Evolutionary conservation across 2,113 vertebrate genomes (phyloP).

Genomic region (Myotis lucifugus): DNA sequence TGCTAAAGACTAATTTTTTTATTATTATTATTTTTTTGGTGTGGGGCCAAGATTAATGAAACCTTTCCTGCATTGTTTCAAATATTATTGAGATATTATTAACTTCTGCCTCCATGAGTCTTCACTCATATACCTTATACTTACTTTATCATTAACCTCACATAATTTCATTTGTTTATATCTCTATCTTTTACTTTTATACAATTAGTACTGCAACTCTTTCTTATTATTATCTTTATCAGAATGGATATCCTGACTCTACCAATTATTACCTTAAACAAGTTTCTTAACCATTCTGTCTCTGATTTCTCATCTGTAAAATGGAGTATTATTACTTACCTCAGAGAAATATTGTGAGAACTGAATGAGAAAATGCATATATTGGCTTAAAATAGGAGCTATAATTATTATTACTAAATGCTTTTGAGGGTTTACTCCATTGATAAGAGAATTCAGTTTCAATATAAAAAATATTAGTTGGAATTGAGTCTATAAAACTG

Average conservation of each 20-base stretch:
- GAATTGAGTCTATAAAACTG: background rate
- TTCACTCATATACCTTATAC: background rate
- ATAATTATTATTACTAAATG: background rate
- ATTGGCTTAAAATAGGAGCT: background rate
- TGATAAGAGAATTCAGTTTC: background rate
- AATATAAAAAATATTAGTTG: background rate
- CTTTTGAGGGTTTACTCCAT: background rate
- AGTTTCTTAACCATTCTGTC: background rate
- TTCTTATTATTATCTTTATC: background rate
- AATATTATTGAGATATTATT: background rate
- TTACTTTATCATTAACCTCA: background rate
- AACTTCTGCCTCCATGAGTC: background rate
- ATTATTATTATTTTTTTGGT: background rate
- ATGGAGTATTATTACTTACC: background rate
- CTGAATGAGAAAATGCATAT: background rate
- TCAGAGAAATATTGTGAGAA: background rate
- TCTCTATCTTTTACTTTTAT: background rate
- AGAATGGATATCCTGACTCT: background rate
- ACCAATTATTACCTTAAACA: background rate
- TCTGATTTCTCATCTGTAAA: conserved; percentile 26
- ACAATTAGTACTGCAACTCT: background rate
- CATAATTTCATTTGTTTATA: background rate
- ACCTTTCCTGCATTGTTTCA: background rate
- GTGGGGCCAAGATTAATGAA: background rate
- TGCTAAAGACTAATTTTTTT: background rate